These are phyloP conservation scores for Lycopodina hypogea DNA, from an alignment of 37 sponge, comb jelly and placozoan genomes.

Conservation along the genomic window DNA sequence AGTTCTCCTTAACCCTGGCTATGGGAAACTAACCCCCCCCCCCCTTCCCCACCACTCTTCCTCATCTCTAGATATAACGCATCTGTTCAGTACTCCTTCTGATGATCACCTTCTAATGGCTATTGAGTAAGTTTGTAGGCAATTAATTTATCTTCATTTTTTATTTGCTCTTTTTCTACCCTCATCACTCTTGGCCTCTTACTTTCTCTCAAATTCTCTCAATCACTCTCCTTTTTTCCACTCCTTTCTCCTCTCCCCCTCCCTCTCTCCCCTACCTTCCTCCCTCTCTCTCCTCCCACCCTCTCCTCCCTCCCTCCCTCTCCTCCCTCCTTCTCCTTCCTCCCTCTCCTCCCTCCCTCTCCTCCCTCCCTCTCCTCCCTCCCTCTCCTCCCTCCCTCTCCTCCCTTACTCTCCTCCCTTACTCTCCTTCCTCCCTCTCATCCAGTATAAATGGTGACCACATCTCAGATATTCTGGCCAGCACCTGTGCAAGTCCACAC, in stretches of 20 bases:
- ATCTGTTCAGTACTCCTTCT: not conserved
- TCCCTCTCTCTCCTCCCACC: not conserved
- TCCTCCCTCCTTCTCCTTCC: too few species aligned
- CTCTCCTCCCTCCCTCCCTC: too few species aligned
- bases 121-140: slow-evolving; percentile 19
- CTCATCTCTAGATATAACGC: not conserved
- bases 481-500: not conserved
- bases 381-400: too few species aligned
- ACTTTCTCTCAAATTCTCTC: too few species aligned
- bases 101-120: not conserved
- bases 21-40: too few species aligned
- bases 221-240: too few species aligned
- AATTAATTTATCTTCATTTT: not conserved
- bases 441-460: slow-evolving; percentile 65
- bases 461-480: slow-evolving; percentile 31
- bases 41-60: too few species aligned
- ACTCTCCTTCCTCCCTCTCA: not conserved
- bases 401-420: too few species aligned
- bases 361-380: too few species aligned
- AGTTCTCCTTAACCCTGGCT: not conserved
- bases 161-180: not conserved
- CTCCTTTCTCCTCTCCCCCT: not conserved
- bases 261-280: not conserved
- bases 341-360: too few species aligned
- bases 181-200: too few species aligned